Percentiles rank a stretch among this genome's conserved stretches.
These are phyloP conservation scores for Perca flavescens DNA, from an alignment of 2,113 vertebrate genomes.

Conservation along the genomic window DNA sequence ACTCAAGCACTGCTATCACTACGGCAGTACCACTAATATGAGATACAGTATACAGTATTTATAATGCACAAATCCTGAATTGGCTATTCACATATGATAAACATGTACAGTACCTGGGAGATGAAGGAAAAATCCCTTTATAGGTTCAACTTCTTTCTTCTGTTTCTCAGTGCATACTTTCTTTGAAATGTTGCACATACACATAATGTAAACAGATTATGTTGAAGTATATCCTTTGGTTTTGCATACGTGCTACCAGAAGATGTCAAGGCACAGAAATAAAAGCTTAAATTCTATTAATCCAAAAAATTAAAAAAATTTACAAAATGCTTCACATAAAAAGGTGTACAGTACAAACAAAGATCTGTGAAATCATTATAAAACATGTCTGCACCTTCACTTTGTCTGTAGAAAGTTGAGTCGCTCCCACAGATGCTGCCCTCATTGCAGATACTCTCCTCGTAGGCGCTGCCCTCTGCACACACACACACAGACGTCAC, in stretches of 20 bases:
- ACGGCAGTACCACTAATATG: background rate
- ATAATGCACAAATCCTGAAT: background rate
- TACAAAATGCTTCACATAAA: background rate
- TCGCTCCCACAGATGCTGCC: conserved; percentile 92
- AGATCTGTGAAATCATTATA: background rate
- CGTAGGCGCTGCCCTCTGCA: conserved; percentile 87
- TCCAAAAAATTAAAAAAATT: background rate
- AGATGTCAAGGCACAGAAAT: background rate
- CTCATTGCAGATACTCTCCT: conserved; percentile 91
- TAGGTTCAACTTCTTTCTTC: background rate
- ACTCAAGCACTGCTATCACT: background rate
- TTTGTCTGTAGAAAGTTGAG: conserved; percentile 91
- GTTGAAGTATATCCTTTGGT: background rate
- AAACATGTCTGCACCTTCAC: conserved; percentile 85
- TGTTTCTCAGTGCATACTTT: background rate
- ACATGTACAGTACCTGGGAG: background rate
- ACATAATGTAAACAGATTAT: background rate
- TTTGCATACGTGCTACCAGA: background rate
- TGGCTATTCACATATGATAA: background rate
- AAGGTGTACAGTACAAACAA: background rate
- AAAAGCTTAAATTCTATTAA: background rate
- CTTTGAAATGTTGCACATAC: background rate
- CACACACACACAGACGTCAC: conserved; percentile 22
- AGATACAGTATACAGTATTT: background rate
- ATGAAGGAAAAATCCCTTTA: background rate